Evolutionary conservation across 1,140 invertebrate genomes (phyloP).

Genomic region (Brachionus asplanchnoidis): DNA sequence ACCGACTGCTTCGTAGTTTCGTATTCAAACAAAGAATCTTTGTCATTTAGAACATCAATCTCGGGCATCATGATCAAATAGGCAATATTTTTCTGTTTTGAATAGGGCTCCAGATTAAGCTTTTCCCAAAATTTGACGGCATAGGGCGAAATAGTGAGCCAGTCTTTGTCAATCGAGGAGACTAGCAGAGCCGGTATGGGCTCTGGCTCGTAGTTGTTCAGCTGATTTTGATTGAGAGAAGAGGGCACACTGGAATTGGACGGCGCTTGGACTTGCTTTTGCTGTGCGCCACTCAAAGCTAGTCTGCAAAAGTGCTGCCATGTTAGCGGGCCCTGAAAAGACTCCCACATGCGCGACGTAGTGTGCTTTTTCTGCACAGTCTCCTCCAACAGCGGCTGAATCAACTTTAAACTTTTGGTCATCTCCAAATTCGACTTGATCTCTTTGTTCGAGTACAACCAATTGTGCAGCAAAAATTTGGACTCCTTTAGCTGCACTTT

Average conservation of each 20-base stretch:
- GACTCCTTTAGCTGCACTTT: not conserved
- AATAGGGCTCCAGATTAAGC: slow-evolving; percentile 84
- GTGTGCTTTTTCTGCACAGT: slow-evolving; percentile 88
- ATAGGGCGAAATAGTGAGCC: slow-evolving; percentile 84
- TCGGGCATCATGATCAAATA: slow-evolving; percentile 91
- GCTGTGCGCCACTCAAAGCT: not conserved
- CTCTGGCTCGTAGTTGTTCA: slow-evolving; percentile 85
- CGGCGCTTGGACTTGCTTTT: slow-evolving; percentile 1
- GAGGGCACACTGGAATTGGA: not conserved
- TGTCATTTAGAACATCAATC: slow-evolving; percentile 67
- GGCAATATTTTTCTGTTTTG: slow-evolving; percentile 81
- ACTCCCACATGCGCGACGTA: slow-evolving; percentile 66
- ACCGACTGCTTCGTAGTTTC: slow-evolving; percentile 61
- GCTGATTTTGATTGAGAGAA: slow-evolving; percentile 59
- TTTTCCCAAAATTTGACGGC: slow-evolving; percentile 76
- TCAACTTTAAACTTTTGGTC: slow-evolving; percentile 65
- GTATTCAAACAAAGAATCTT: not conserved
- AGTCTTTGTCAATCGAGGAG: slow-evolving; percentile 76
- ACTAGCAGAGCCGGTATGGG: slow-evolving; percentile 84
- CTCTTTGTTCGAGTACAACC: slow-evolving; percentile 10
- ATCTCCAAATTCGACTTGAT: slow-evolving; percentile 39
- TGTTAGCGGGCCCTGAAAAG: slow-evolving; percentile 19
- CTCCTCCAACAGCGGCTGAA: slow-evolving; percentile 86
- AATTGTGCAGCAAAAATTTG: slow-evolving; percentile 28
- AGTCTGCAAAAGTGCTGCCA: slow-evolving; percentile 40